Evolutionary conservation across 2,797 vertebrate species (phyloP).

Genomic region (Phylloscopus collybita): DNA sequence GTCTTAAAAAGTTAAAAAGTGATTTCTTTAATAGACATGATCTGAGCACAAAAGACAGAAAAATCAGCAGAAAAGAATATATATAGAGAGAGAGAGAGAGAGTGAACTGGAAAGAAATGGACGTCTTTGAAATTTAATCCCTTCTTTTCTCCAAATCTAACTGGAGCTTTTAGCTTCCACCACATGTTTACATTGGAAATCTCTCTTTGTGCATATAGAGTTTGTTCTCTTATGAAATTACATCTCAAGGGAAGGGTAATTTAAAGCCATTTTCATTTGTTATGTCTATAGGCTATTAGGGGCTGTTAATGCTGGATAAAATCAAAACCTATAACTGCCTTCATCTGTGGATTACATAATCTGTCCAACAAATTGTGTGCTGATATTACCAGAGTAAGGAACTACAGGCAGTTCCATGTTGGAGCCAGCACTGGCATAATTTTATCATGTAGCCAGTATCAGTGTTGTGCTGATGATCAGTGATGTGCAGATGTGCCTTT

Average conservation of each 20-base stretch:
- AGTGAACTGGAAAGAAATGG: constrained; percentile 72
- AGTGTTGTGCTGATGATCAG: constrained; percentile 36
- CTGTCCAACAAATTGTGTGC: constrained; percentile 76
- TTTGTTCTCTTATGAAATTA: constrained; percentile 83
- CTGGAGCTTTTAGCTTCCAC: constrained; percentile 78
- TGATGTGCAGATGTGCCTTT: neutral
- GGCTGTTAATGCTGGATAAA: constrained; percentile 79
- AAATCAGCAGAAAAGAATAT: constrained; percentile 66
- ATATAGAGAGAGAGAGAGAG: neutral
- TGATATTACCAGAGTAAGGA: constrained; percentile 63
- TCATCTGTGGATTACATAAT: constrained; percentile 78
- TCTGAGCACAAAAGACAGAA: constrained; percentile 64
- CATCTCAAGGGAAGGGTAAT: constrained; percentile 80
- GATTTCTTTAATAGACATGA: constrained; percentile 57
- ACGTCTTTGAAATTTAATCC: constrained; percentile 80
- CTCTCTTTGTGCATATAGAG: constrained; percentile 79
- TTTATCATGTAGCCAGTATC: constrained; percentile 25
- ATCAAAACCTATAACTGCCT: constrained; percentile 76
- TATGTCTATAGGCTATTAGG: constrained; percentile 81
- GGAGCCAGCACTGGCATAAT: constrained; percentile 40
- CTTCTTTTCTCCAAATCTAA: constrained; percentile 70
- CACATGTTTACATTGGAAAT: constrained; percentile 81
- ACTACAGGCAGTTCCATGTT: constrained; percentile 8
- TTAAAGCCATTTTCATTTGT: constrained; percentile 84
- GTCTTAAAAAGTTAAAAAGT: constrained; percentile 58